phyloP scores from a whole-genome alignment of 2,888 invertebrate genomes.

The Nemotelus nigrinus region DNA sequence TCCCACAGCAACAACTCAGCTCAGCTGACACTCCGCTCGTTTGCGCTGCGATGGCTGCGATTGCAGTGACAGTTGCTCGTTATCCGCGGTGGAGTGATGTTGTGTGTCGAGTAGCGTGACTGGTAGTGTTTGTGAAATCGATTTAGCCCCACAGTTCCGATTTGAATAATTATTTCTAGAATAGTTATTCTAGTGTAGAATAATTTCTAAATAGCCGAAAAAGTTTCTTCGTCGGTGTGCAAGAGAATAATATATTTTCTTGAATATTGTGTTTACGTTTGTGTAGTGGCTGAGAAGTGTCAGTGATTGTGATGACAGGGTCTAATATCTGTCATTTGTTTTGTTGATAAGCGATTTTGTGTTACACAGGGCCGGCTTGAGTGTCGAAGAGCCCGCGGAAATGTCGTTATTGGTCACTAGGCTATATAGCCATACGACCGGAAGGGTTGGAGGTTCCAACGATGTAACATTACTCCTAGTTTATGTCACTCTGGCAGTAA shows the following conservation, averaged over 20 bases:
- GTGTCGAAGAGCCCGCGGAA: slow-evolving; percentile 15
- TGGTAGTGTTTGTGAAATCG: slow-evolving; percentile 1
- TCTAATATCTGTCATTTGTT: slow-evolving; percentile 29
- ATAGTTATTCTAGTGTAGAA: not conserved
- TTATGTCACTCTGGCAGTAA: slow-evolving; percentile 8
- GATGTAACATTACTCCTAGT: not conserved
- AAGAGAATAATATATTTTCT: not conserved
- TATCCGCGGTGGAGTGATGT: slow-evolving; percentile 14
- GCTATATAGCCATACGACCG: not conserved
- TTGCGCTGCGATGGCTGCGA: too few species aligned
- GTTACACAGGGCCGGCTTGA: slow-evolving; percentile 36
- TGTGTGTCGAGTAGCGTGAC: not conserved
- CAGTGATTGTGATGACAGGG: slow-evolving; percentile 22
- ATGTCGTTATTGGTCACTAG: slow-evolving; percentile 10
- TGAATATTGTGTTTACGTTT: not conserved
- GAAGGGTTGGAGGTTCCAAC: not conserved
- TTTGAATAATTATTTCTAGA: not conserved
- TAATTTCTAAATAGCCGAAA: too few species aligned
- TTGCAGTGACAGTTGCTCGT: slow-evolving; percentile 21
- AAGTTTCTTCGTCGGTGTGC: not conserved
- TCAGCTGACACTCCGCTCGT: slow-evolving; percentile 26
- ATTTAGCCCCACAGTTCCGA: slow-evolving; percentile 3
- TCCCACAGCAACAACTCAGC: slow-evolving; percentile 14
- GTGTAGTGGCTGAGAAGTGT: slow-evolving; percentile 12
- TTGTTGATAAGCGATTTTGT: slow-evolving; percentile 38